Conservation (phyloP, 2,113 vertebrate genomes). For the Trematocara unimaculatum region DNA sequence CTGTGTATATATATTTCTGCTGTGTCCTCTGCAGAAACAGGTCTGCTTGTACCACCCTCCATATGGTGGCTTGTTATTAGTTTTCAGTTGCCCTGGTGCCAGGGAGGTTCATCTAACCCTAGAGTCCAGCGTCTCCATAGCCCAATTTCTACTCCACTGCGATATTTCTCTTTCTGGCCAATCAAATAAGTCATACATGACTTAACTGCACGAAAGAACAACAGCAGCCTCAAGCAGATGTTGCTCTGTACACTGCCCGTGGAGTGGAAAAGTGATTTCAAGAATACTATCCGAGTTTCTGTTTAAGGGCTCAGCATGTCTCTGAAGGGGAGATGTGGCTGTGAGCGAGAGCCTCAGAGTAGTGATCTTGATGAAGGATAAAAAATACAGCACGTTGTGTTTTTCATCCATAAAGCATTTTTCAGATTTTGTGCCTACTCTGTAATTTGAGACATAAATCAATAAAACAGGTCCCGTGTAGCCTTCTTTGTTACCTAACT, state of each 20-base stretch:
- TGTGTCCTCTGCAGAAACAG: conserved; percentile 50
- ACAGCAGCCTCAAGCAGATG: conserved; percentile 59
- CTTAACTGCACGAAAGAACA: conserved; percentile 63
- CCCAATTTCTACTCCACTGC: conserved; percentile 53
- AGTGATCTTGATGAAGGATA: background rate
- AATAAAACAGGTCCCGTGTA: background rate
- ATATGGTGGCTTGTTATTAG: conserved; percentile 64
- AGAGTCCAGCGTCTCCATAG: conserved; percentile 53
- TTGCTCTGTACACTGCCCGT: conserved; percentile 43
- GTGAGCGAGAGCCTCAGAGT: background rate
- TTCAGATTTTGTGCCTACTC: background rate
- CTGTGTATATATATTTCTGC: conserved; percentile 17
- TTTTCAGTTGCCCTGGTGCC: conserved; percentile 39
- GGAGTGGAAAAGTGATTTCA: conserved; percentile 47
- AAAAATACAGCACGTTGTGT: background rate
- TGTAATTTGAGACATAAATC: conserved; percentile 13
- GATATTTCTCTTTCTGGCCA: conserved; percentile 63
- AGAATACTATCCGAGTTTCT: conserved; percentile 33
- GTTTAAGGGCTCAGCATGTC: conserved; percentile 17
- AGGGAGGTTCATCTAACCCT: conserved; percentile 52
- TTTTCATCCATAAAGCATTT: background rate
- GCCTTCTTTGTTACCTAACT: background rate
- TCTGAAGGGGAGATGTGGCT: background rate
- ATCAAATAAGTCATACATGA: conserved; percentile 65
- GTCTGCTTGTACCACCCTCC: conserved; percentile 48